Conservation (phyloP, 2,888 invertebrate species). For the Clanis bilineata region DNA sequence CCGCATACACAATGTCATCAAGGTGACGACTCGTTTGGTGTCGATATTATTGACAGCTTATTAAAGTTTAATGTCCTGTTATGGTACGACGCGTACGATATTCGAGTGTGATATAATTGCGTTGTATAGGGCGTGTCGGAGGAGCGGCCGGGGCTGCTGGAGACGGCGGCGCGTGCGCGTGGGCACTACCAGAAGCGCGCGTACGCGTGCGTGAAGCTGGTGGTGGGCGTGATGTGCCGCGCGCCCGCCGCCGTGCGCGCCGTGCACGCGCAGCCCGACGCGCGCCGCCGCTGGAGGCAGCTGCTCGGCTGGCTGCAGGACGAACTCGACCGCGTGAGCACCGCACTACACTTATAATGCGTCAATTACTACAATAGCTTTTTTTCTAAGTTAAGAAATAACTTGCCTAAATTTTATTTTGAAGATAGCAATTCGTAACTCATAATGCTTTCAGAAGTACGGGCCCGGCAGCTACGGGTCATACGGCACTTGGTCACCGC, state of each 20-base stretch:
- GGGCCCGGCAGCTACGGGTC: slow-evolving; percentile 86
- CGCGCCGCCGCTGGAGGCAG: slow-evolving; percentile 93
- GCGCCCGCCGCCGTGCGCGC: slow-evolving; percentile 91
- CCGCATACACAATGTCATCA: slow-evolving; percentile 95
- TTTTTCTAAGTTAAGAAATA: background rate
- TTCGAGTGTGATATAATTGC: background rate
- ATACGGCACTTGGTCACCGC: slow-evolving; percentile 97
- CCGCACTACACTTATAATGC: background rate
- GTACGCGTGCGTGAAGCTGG: slow-evolving; percentile 97
- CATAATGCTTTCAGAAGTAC: slow-evolving; percentile 66
- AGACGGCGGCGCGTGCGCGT: slow-evolving; percentile 95
- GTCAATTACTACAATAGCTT: too few relatives aligned
- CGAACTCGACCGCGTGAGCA: slow-evolving; percentile 90
- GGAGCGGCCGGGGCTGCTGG: slow-evolving; percentile 94
- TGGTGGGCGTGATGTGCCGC: slow-evolving; percentile 94
- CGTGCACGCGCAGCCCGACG: slow-evolving; percentile 88
- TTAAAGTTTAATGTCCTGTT: too few relatives aligned
- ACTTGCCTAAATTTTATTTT: background rate
- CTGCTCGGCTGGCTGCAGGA: slow-evolving; percentile 98
- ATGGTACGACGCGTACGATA: too few relatives aligned
- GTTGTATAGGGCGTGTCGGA: slow-evolving; percentile 68
- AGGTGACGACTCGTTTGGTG: slow-evolving; percentile 71
- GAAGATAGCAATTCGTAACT: slow-evolving; percentile 10
- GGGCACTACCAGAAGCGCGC: slow-evolving; percentile 98
- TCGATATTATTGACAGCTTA: background rate